A percentile compares a stretch with the other conserved stretches of the same genome.
Conservation (phyloP, 2,888 invertebrate species). For the Nomada ferruginata region DNA sequence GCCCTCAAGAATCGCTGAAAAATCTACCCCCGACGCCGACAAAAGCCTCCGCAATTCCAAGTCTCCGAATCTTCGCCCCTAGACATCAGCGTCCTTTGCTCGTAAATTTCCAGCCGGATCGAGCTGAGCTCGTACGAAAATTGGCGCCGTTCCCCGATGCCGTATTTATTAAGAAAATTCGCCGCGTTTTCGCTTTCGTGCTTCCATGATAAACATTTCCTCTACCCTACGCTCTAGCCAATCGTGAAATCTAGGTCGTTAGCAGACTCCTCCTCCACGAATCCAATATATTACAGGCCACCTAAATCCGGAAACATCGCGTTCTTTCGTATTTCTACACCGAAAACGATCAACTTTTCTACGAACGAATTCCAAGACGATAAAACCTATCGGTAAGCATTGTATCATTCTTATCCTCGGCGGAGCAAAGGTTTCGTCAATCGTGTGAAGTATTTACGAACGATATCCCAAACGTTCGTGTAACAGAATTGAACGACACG, state of each 20-base stretch:
- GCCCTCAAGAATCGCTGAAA: not conserved
- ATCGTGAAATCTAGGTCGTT: slow-evolving; percentile 5
- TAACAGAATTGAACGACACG: too few species aligned
- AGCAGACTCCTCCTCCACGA: not conserved
- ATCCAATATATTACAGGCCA: not conserved
- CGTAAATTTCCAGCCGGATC: slow-evolving; percentile 10
- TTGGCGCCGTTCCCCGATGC: not conserved
- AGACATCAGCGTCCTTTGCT: not conserved
- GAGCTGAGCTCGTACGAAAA: not conserved
- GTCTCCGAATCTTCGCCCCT: too few species aligned
- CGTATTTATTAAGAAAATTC: slow-evolving; percentile 19
- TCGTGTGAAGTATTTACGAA: too few species aligned
- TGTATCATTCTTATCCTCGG: too few species aligned
- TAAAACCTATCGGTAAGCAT: too few species aligned
- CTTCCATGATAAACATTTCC: not conserved
- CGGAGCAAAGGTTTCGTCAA: too few species aligned
- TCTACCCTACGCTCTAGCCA: not conserved
- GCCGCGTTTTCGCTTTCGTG: not conserved
- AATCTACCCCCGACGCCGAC: slow-evolving; percentile 7
- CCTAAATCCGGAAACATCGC: not conserved
- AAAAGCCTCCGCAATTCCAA: not conserved
- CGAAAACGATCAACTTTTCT: not conserved
- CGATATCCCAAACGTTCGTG: too few species aligned
- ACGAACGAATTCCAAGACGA: not conserved
- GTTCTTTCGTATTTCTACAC: not conserved